Base-by-base conservation (phyloP, 2,888 invertebrate species). In the Leptinotarsa haldemani region DNA sequence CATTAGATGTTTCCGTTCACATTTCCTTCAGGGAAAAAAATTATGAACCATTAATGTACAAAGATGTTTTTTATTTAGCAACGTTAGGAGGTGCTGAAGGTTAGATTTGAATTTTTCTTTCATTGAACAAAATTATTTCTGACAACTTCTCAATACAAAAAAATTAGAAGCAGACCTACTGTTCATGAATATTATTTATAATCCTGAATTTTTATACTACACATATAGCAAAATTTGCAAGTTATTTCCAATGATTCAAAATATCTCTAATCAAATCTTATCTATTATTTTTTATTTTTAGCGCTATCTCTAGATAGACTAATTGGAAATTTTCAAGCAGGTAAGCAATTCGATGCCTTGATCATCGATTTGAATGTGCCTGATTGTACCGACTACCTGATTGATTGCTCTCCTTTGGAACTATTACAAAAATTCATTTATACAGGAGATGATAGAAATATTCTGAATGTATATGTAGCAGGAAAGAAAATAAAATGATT, bases 271-370 rank as follows among this genome's bases (percentile, higher is more conserved):
- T 40, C 12, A 40, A 40, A 40, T 40, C 40, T 40, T 9, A 40
- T 40, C 40, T 40, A 40, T 9, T 40, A 40, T 40, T 40, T 40
- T 48, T 40, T 73, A 48, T 22, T 88, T 89, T 70, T 89, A 94
- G 97, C 95, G 30, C 88, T 97, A 56, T 90, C 91, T 2, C 84
- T 97, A 78, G 93, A 92, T n/a, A 86, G 93, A 58, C 88, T 91
- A 82, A 92, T 94, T 67, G 97, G 97, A 18, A 96, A 93, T 87
- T 95, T 97, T 82, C 88, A 90, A 79, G 86, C 91, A 5, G 95
- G 95, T 22, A 97, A 97, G 86, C 92, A 95, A 71, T 96, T 97
- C 82, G 97, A 97, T 88, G 97, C 96, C 0, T 87, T 97, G 0
- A 81, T 96, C 1, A 88, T 97, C 47, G 93, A 96, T 82, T 89